Conservation (phyloP, 2,888 invertebrate species). For the Cheilosia grossa region DNA sequence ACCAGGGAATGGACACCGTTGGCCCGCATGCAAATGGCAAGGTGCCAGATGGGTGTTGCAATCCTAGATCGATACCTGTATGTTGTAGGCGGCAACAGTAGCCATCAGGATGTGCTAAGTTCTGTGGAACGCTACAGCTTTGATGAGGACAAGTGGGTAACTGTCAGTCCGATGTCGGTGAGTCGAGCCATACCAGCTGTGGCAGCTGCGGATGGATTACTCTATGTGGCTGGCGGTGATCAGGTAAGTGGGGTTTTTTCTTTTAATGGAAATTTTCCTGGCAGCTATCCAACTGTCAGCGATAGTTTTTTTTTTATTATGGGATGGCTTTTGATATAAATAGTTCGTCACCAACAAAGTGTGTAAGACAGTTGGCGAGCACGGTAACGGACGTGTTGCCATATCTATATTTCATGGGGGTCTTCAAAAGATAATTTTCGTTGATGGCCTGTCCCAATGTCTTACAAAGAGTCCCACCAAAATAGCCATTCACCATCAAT, state of each 20-base stretch:
- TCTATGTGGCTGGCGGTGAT: conserved; percentile 94
- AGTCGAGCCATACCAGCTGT: conserved; percentile 93
- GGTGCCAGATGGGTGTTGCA: conserved; percentile 96
- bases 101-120: conserved; percentile 90
- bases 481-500: too few species aligned
- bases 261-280: not conserved
- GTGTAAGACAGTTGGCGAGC: too few species aligned
- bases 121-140: conserved; percentile 89
- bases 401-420: too few species aligned
- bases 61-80: conserved; percentile 92
- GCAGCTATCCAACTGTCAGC: not conserved
- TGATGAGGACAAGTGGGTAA: conserved; percentile 88
- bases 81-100: conserved; percentile 94
- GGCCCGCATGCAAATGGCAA: conserved; percentile 90
- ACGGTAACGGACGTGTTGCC: too few species aligned
- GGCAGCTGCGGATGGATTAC: conserved; percentile 91
- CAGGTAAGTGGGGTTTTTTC: conserved; percentile 82
- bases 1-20: conserved; percentile 91
- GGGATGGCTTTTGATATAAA: too few species aligned
- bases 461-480: too few species aligned
- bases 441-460: too few species aligned
- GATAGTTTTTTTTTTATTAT: too few species aligned
- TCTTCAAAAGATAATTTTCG: too few species aligned
- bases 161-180: conserved; percentile 88
- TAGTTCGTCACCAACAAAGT: too few species aligned